Base-by-base conservation (phyloP, 2,888 invertebrate genomes). In the Andrena flavipes region DNA sequence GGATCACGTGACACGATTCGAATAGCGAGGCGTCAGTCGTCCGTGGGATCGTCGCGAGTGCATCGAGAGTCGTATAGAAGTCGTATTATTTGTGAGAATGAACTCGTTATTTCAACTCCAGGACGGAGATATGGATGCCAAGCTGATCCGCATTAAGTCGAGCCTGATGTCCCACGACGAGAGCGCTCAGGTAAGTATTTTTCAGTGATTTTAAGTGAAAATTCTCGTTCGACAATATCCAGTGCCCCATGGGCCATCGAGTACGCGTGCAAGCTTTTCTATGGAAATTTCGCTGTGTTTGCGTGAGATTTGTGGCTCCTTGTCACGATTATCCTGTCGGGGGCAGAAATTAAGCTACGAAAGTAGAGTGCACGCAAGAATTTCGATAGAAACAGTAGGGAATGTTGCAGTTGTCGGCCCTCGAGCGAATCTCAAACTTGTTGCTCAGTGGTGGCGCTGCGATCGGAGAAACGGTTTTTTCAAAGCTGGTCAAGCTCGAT, bases 401-500 rank as follows among this genome's bases (percentile, higher is more conserved):
- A 10, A 49, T 26, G 7, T 69, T 35, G 1, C 68, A 88, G 87
- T 6, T 80, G 1, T n/a, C 13, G 30, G 60, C 67, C 26, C 29
- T 83, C 6, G 67, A 84, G 16, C 56, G 71, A 16, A 59, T 88
- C 30, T 23, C 23, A 2, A 63, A 65, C 6, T 51, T 76, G 16
- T 35, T 88, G 23, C 64, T 62, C 23, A 29, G 13, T n/a, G 51
- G 30, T 7, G 49, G 16, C 16, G 30, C 54, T 16, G 69, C 23
- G 0, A 29, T 54, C n/a, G 75, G 29, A 20, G 60, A 69, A 16
- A 42, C 35, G 30, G 60, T 72, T 10, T 51, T 88, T 16, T 29
- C 42, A 4, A 80, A 84, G 23, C 30, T 88, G 2, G 70, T 88
- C 2, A 83, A 79, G 29, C 87, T 65, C 63, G 88, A 87, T 5